A percentile compares a stretch with the other conserved stretches of the same genome.
These are phyloP conservation scores for Tuta absoluta DNA, from an alignment of 2,888 invertebrate genomes.

Conservation along the genomic window DNA sequence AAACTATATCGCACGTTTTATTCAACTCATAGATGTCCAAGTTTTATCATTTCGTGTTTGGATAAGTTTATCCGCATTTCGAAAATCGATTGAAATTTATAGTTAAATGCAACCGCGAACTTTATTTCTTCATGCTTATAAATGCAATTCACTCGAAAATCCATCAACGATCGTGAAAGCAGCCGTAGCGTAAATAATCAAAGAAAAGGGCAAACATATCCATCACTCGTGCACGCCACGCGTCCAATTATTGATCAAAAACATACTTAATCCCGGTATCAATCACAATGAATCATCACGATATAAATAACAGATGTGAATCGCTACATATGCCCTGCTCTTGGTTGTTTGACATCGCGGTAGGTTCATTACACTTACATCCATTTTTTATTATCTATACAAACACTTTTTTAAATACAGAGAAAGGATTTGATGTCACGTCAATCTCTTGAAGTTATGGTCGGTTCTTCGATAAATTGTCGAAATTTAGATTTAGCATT, in stretches of 20 bases:
- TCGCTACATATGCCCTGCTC: conserved; percentile 15
- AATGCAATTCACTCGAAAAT: neutral
- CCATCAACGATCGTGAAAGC: neutral
- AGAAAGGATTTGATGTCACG: no score
- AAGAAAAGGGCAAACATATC: conserved; percentile 11
- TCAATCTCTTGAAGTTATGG: no score
- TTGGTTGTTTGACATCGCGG: neutral
- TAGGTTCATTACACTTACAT: neutral
- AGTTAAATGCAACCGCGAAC: neutral
- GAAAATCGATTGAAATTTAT: neutral
- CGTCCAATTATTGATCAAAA: conserved; percentile 20
- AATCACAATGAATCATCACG: conserved; percentile 24
- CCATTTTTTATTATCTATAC: no score
- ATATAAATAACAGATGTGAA: conserved; percentile 20
- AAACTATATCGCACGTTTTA: no score
- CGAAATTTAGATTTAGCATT: no score
- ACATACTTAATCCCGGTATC: conserved; percentile 23
- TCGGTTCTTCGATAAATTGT: no score
- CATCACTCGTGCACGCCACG: conserved; percentile 11
- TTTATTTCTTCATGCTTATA: neutral
- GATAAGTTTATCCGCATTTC: neutral
- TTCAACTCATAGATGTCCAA: no score
- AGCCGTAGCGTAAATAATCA: neutral
- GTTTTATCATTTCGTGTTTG: no score
- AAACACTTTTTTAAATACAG: no score